Evolutionary conservation across 2,888 invertebrate species (phyloP), one percentile per base, ranked within the genome.

Genomic region (Noctua comes): DNA sequence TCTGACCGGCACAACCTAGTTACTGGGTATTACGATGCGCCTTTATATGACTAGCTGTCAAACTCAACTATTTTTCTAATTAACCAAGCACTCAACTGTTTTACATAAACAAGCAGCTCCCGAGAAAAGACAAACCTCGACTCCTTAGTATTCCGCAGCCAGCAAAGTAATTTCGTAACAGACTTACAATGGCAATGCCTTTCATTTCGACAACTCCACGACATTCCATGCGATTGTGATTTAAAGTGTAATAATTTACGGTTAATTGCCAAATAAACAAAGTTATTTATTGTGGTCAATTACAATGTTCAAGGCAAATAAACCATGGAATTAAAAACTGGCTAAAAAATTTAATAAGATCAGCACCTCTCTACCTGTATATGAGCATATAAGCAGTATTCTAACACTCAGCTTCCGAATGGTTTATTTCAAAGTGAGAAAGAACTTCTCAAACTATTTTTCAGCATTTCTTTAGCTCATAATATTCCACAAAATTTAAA

Each of bases 241-340:
- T 24, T 54, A 54, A 54, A 24, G 24, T 24, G 24, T 51, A 51
- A 21, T 51, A 21, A 51, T 51, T 51, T 51, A 51, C 21, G 8
- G 3, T 51, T n/a, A 51, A 21, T 21, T 51, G 21, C 51, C 8
- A n/a, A n/a, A n/a, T 43, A 48, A 46, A 66, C 31, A 66, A 65
- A 80, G 64, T 48, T 1, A 57, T 46, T 57, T 24, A 57, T 48
- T 48, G 48, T 16, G 57, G 40, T 59, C 43, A 73, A n/a, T 66
- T n/a, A 7, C 48, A 48, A 59, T 73, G 11, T 66, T 79, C 21
- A 73, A 80, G 18, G 36, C 40, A 48, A 5, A 59, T 31, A n/a
- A 40, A 59, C n/a, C n/a, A n/a, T n/a, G n/a, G 40, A 70, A 59
- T 57, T 5, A 59, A 46, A 40, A 57, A 54, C 27, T 16, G 21